Percentiles rank a stretch among this genome's conserved stretches.
Evolutionary conservation across 2,797 vertebrate species (phyloP).

Genomic region (Sebastes nivosus): DNA sequence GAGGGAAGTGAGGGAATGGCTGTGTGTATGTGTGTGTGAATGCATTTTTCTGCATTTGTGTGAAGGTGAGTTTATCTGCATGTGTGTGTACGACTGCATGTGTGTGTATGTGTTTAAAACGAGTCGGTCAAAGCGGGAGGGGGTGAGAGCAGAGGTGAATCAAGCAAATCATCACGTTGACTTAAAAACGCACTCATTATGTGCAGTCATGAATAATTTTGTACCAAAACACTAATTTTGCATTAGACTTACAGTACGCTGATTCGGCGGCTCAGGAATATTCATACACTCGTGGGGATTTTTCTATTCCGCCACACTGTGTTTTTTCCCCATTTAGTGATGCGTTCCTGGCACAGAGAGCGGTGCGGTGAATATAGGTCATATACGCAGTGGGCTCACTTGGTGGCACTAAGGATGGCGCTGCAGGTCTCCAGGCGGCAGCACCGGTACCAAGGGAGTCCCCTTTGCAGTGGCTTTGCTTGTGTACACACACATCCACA

Average conservation of each 20-base stretch:
- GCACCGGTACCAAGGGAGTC: conserved; percentile 59
- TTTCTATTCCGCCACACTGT: conserved; percentile 41
- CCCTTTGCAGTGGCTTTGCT: conserved; percentile 55
- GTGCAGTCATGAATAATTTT: conserved; percentile 85
- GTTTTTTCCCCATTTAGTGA: conserved; percentile 75
- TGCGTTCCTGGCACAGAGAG: conserved; percentile 71
- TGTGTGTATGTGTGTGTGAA: conserved; percentile 5
- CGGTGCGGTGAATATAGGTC: conserved; percentile 82
- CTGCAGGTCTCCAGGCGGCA: conserved; percentile 77
- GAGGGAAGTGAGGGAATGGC: conserved; percentile 14
- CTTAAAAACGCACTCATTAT: conserved; percentile 80
- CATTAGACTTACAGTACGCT: conserved; percentile 85
- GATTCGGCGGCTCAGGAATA: conserved; percentile 86
- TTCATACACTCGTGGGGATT: conserved; percentile 81
- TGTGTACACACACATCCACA: conserved; percentile 37
- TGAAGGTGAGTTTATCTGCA: neutral
- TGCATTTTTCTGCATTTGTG: neutral
- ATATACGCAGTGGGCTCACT: conserved; percentile 65
- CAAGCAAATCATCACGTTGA: conserved; percentile 77
- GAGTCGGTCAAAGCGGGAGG: conserved; percentile 1
- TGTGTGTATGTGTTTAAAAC: neutral
- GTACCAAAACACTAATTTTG: conserved; percentile 85
- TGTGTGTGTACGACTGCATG: neutral
- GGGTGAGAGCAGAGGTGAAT: conserved; percentile 65
- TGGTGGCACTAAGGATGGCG: conserved; percentile 63